Conservation (phyloP, 1,140 invertebrate genomes). For the Riptortus pedestris region DNA sequence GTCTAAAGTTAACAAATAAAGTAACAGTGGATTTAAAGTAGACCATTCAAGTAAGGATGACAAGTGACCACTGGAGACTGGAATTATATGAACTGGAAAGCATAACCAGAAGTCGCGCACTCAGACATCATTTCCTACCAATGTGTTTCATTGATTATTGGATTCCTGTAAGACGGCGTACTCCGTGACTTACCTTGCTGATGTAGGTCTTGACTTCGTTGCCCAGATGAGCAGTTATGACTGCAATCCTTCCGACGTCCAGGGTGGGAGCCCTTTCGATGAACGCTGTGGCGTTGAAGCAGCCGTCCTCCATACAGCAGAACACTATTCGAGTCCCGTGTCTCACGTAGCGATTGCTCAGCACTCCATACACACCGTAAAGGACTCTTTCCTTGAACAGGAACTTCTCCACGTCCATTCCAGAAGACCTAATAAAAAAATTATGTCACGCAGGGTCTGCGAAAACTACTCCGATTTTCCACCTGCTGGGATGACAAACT, state of each 20-base stretch:
- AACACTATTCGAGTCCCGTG: neutral
- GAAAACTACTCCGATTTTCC: too few relatives aligned
- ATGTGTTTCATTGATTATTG: too few relatives aligned
- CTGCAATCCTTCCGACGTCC: neutral
- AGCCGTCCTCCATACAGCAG: neutral
- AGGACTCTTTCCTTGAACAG: neutral
- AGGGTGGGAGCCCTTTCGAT: neutral
- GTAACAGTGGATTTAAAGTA: too few relatives aligned
- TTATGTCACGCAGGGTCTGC: too few relatives aligned
- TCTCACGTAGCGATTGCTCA: neutral
- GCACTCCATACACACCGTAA: neutral
- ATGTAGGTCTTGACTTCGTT: neutral
- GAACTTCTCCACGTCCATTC: constrained; percentile 3
- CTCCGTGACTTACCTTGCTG: neutral
- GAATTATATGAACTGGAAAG: too few relatives aligned
- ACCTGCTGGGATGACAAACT: too few relatives aligned
- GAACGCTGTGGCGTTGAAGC: neutral
- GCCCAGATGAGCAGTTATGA: neutral
- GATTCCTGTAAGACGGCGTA: too few relatives aligned
- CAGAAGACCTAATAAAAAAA: constrained; percentile 2
- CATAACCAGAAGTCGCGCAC: too few relatives aligned
- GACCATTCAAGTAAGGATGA: too few relatives aligned
- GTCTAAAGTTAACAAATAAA: too few relatives aligned
- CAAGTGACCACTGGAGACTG: too few relatives aligned
- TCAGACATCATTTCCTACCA: too few relatives aligned